Percentiles rank a stretch among this genome's conserved stretches.
Conservation (phyloP, 2,113 vertebrate genomes). For the Barnardius zonarius region DNA sequence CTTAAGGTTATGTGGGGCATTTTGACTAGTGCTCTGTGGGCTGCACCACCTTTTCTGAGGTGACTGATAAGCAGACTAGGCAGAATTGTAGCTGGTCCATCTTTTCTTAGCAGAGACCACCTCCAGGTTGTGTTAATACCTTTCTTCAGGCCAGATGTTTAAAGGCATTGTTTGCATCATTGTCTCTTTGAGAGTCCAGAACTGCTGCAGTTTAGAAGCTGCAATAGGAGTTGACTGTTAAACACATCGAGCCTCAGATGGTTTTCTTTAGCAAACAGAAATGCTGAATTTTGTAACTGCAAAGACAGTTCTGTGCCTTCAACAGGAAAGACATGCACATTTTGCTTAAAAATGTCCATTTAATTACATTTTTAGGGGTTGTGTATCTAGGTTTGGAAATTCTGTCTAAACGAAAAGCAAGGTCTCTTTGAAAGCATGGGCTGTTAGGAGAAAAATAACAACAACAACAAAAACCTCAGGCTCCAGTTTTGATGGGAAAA, state of each 20-base stretch:
- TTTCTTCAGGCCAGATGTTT: not conserved
- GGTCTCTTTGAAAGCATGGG: constrained; percentile 6
- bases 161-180: not conserved
- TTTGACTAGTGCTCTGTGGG: not conserved
- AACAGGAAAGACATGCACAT: not conserved
- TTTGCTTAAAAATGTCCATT: not conserved
- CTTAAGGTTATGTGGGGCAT: not conserved
- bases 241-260: not conserved
- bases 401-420: constrained; percentile 2
- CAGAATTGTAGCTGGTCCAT: not conserved
- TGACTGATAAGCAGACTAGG: not conserved
- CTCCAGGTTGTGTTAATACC: not conserved
- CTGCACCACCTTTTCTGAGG: not conserved
- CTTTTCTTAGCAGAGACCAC: not conserved
- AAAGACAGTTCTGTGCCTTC: not conserved
- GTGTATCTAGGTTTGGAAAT: not conserved
- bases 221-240: not conserved
- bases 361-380: constrained; percentile 21
- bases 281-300: not conserved
- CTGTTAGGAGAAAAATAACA: constrained; percentile 38
- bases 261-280: not conserved
- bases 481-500: constrained; percentile 63
- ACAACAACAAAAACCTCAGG: constrained; percentile 12
- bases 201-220: not conserved
- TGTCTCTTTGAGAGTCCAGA: not conserved